phyloP scores from a whole-genome alignment of 2,888 invertebrate genomes.

The Criorhina ranunculi region DNA sequence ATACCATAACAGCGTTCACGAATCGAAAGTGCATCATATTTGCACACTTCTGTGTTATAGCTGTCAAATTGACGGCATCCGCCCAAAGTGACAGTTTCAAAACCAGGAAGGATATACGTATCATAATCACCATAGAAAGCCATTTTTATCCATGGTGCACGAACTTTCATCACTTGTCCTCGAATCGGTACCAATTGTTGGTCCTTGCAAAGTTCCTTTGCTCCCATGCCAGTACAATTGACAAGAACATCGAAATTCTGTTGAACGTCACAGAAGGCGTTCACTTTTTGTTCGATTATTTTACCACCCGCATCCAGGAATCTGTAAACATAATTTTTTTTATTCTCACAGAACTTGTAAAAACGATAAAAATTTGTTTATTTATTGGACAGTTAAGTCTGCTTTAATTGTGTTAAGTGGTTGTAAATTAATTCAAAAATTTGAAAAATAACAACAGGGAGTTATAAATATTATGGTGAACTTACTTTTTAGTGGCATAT shows the following conservation, averaged over 20 bases:
- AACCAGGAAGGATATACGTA: conserved; percentile 93
- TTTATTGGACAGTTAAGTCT: neutral
- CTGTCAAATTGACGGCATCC: conserved; percentile 94
- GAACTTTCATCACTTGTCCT: conserved; percentile 92
- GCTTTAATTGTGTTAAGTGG: neutral
- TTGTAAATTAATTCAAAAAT: neutral
- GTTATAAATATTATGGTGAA: neutral
- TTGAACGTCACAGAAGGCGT: conserved; percentile 87
- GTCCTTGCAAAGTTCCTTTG: conserved; percentile 91
- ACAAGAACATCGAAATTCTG: conserved; percentile 89
- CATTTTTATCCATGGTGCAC: conserved; percentile 95
- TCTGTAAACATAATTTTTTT: conserved; percentile 81
- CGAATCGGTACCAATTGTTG: conserved; percentile 90
- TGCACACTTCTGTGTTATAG: conserved; percentile 88
- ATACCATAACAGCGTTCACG: conserved; percentile 91
- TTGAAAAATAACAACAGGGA: neutral
- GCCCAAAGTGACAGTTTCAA: conserved; percentile 91
- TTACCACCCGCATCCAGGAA: conserved; percentile 88
- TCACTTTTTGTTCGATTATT: conserved; percentile 86
- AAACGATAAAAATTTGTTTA: neutral
- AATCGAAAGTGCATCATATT: conserved; percentile 91
- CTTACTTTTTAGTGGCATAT: conserved; percentile 90
- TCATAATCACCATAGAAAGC: conserved; percentile 94
- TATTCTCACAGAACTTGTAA: conserved; percentile 6
- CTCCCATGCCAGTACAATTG: conserved; percentile 95